phyloP scores from a whole-genome alignment of 2,797 vertebrate genomes.

The Helarctos malayanus region DNA sequence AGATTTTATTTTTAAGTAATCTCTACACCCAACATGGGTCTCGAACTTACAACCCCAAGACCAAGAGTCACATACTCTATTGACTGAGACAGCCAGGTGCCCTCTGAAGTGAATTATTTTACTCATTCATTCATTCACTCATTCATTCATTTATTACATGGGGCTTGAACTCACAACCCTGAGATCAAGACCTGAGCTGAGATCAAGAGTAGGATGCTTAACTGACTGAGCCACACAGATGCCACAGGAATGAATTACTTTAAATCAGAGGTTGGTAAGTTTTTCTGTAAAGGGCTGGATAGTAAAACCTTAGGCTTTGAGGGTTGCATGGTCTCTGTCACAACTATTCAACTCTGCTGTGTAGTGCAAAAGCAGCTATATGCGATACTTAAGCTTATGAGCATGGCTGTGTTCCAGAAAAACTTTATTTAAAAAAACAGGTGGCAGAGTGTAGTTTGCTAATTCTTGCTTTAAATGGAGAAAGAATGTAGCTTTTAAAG shows the following conservation, averaged over 20 bases:
- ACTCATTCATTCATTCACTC: too few species aligned
- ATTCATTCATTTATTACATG: not conserved
- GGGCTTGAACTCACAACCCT: not conserved
- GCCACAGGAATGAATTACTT: not conserved
- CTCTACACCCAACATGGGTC: too few species aligned
- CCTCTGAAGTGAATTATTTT: too few species aligned
- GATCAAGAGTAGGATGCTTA: not conserved
- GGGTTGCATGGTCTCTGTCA: not conserved
- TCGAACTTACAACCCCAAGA: too few species aligned
- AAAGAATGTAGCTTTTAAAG: not conserved
- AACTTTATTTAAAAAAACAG: not conserved
- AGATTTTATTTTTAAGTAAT: not conserved
- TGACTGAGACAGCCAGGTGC: too few species aligned
- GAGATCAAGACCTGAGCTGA: not conserved
- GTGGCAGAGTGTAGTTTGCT: not conserved
- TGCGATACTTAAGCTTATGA: not conserved
- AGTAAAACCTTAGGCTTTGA: not conserved
- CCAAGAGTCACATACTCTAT: too few species aligned
- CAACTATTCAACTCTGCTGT: not conserved
- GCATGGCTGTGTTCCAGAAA: not conserved
- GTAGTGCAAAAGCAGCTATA: not conserved
- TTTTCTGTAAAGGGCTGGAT: not conserved
- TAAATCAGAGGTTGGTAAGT: not conserved
- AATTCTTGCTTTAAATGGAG: not conserved
- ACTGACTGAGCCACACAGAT: not conserved